Base-by-base conservation (phyloP, 2,888 invertebrate species). In the Leptinotarsa rubiginosa region DNA sequence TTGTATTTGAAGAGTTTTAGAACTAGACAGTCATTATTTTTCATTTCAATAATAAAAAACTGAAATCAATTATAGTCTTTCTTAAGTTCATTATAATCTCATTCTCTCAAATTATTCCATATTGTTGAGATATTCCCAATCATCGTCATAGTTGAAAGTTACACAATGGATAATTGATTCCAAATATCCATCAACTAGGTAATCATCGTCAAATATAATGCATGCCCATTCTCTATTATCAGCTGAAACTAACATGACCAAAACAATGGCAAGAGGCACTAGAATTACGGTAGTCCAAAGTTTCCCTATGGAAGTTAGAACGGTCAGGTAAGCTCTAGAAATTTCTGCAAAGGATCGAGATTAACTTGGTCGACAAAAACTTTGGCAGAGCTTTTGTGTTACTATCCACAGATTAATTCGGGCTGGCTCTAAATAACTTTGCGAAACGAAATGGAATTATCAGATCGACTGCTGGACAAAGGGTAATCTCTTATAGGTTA, bases 291-390 rank as follows among this genome's bases (percentile, higher is more conserved):
- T 31, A 62, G 62, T 41, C 16, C 62, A 25, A 62, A 62, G n/a
- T 62, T 62, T 31, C 62, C n/a, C 5, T 12, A 7, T 31, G 31
- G 41, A 31, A 62, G 62, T 62, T 62, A n/a, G 41, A n/a, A 41
- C 16, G 62, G 62, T 10, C 62, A 62, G 62, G 62, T 62, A 62
- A 62, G 62, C 62, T 62, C 41, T 41, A 31, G 62, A 62, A 56
- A 56, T 56, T 56, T 56, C 56, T 18, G 56, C 56, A 56, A 56
- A 62, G 62, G 62, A 16, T 62, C 62, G 62, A 25, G 16, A 62
- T 62, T 62, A 62, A 62, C 31, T 62, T 62, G 62, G 31, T n/a
- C 20, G 62, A n/a, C 62, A 62, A 62, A 62, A 62, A 62, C 41
- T 62, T 62, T 31, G 7, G 16, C 31, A 18, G 31, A 41, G 62